Base-by-base conservation (phyloP, 2,797 vertebrate genomes). In the Molossus molossus region DNA sequence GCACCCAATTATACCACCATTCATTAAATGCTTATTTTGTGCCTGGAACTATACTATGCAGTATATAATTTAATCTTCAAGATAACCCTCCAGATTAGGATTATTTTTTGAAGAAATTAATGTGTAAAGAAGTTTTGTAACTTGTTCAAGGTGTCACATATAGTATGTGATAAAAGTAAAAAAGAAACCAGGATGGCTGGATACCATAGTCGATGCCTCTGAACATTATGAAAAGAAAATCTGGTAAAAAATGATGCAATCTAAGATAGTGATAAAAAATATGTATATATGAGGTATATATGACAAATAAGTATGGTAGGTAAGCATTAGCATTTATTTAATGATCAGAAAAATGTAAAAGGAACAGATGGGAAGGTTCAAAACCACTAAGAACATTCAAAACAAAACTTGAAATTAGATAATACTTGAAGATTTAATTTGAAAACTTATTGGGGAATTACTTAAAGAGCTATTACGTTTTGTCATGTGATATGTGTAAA, bases 181-280 rank as follows among this genome's bases (percentile, higher is more conserved):
- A 67, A 90, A 81, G 50, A 45, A 92, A 77, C 1, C 50, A 40
- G 15, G 9, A 20, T 37, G 37, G 27, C 62, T 64, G 29, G 93
- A 76, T 17, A 87, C 25, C 13, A 13, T 6, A 75, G 37, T 23
- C 37, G 6, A 55, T 57, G 6, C n/a, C 45, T 29, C 45, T 82
- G 82, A 80, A 93, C 14, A 72, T 76, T 27, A 67, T n/a, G 15
- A 27, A 77, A 72, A 90, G 65, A 79, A 70, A 96, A 62, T 64
- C 18, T 87, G 13, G n/a, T 27, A 10, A n/a, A 69, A 55, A 27
- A 77, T 27, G n/a, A 86, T 82, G 21, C 17, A 33, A 58, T 55
- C 33, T 70, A 93, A 77, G 27, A 40, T 9, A 67, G 3, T 9
- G 73, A 62, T 33, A 73, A 60, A 14, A 55, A 10, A 62, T 37